Evolutionary conservation across 2,888 invertebrate genomes (phyloP).

Genomic region (Yponomeuta sedellus): DNA sequence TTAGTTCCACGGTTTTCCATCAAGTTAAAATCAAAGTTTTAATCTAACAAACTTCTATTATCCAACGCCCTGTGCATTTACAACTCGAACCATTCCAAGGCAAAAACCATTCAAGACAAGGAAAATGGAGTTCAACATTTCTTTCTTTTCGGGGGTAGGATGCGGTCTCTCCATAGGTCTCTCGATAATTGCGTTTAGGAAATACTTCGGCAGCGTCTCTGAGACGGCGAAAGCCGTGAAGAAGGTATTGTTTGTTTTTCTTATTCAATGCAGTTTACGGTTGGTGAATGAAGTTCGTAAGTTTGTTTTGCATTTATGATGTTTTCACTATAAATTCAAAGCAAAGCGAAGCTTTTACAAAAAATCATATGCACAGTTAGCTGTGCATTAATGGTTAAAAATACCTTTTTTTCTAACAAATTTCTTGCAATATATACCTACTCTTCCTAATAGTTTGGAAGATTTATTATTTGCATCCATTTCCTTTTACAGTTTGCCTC

Average conservation of each 20-base stretch:
- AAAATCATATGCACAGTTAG: not conserved
- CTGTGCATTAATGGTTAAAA: not conserved
- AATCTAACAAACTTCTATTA: too few species aligned
- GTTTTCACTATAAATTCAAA: too few species aligned
- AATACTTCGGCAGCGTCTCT: slow-evolving; percentile 38
- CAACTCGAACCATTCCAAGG: not conserved
- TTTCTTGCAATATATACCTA: not conserved
- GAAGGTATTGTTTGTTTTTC: slow-evolving; percentile 36
- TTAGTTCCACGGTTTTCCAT: too few species aligned
- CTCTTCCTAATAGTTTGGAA: not conserved
- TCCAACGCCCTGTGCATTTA: too few species aligned
- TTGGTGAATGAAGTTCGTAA: not conserved
- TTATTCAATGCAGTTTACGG: not conserved
- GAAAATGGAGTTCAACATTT: slow-evolving; percentile 58
- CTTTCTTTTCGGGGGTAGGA: slow-evolving; percentile 60
- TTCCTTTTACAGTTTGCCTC: slow-evolving; percentile 49
- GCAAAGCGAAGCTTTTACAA: too few species aligned
- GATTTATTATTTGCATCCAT: not conserved
- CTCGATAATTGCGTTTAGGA: slow-evolving; percentile 53
- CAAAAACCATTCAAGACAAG: not conserved
- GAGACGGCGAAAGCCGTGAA: slow-evolving; percentile 31
- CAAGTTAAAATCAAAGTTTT: too few species aligned
- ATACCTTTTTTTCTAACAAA: not conserved
- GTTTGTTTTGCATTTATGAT: not conserved
- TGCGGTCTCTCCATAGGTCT: slow-evolving; percentile 67